These are phyloP conservation scores for Siniperca scherzeri DNA, from an alignment of 2,797 vertebrate genomes.

Conservation along the genomic window DNA sequence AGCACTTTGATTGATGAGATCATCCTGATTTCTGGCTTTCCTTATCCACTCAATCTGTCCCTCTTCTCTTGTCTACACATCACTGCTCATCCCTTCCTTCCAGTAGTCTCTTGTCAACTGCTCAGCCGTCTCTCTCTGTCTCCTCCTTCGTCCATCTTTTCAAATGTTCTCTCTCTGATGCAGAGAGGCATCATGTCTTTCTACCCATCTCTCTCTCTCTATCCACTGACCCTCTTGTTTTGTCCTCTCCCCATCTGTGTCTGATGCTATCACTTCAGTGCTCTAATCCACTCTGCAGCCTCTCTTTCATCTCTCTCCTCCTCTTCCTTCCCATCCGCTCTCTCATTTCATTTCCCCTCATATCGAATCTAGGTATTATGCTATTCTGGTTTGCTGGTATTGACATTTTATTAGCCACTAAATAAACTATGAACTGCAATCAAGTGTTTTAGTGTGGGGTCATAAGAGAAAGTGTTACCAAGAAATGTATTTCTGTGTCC, in stretches of 20 bases:
- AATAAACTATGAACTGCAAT: background rate
- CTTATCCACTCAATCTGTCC: constrained; percentile 23
- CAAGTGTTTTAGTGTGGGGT: background rate
- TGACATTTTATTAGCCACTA: background rate
- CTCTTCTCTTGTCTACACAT: constrained; percentile 5
- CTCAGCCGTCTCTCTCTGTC: background rate
- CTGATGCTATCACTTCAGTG: constrained; percentile 12
- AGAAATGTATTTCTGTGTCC: background rate
- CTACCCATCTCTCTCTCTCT: constrained; percentile 1
- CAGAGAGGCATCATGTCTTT: constrained; percentile 2
- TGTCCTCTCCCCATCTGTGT: background rate
- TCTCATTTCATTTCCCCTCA: constrained; percentile 13
- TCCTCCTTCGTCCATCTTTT: constrained; percentile 1
- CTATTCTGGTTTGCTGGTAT: background rate
- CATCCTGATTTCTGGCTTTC: constrained; percentile 41
- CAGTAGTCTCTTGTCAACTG: background rate
- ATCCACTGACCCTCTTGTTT: background rate
- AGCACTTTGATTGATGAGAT: constrained; percentile 64
- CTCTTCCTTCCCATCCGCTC: background rate
- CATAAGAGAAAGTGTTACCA: too few species aligned
- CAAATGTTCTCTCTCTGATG: background rate
- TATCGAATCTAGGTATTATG: background rate
- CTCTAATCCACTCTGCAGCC: constrained; percentile 9
- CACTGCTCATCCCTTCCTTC: constrained; percentile 13
- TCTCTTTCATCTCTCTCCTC: constrained; percentile 1